Evolutionary conservation across 2,113 vertebrate genomes (phyloP).

Genomic region (Brachypodius melanocephalos): DNA sequence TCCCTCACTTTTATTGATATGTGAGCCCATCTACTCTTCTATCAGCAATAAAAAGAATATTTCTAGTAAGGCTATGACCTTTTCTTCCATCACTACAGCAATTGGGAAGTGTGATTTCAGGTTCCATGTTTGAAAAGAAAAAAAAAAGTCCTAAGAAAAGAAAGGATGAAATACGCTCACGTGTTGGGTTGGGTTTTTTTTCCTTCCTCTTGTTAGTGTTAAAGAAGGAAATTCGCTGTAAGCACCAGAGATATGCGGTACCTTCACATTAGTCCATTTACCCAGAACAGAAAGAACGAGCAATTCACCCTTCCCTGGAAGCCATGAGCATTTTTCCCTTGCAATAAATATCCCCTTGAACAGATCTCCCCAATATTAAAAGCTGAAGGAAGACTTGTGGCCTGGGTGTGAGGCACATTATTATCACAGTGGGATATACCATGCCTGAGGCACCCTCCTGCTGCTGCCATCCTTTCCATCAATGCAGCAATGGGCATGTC

Average conservation of each 20-base stretch:
- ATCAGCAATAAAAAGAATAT: conserved; percentile 43
- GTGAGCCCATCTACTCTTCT: conserved; percentile 19
- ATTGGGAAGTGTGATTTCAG: not conserved
- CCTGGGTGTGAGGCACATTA: not conserved
- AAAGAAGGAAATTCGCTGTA: not conserved
- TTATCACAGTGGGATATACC: not conserved
- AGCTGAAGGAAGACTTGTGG: not conserved
- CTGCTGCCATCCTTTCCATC: not conserved
- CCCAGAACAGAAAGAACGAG: not conserved
- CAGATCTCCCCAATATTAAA: not conserved
- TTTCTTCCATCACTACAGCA: conserved; percentile 21
- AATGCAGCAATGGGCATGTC: not conserved
- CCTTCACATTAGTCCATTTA: not conserved
- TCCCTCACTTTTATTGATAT: conserved; percentile 49
- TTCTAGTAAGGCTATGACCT: conserved; percentile 21
- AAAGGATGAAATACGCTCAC: not conserved
- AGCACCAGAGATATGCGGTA: not conserved
- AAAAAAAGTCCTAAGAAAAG: not conserved
- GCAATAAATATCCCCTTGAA: not conserved
- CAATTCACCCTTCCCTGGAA: not conserved
- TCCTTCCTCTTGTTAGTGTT: not conserved
- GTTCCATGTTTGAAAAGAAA: not conserved
- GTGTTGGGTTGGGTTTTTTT: not conserved
- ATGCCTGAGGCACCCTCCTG: not conserved
- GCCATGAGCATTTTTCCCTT: not conserved